Evolutionary conservation across 2,888 invertebrate species (phyloP), one percentile per base, ranked within the genome.

Genomic region (Esperia sulphurella): DNA sequence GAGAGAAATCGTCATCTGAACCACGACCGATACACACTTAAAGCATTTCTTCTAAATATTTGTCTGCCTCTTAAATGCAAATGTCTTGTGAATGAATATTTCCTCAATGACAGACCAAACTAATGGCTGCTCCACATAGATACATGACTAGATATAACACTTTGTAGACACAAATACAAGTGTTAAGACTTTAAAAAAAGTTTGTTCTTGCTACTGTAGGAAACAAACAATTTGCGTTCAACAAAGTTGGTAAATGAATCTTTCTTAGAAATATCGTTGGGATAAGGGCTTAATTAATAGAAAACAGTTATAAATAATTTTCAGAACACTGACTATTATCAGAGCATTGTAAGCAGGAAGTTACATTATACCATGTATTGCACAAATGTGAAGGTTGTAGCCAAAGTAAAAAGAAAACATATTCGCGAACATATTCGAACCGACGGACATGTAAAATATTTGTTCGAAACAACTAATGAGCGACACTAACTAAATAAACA

Each of bases 1-100:
- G 64, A 73, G 83, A 82, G 87, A 87, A 87, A 88, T 83, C 83
- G 77, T 76, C 74, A 79, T 74, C 70, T 63, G 68, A 78, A 72
- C 74, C 71, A 75, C 70, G 56, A 57, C 48, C 70, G 56, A 57
- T 48, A 45, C 14, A 21, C 39, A 46, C 59, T 58, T 50, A 35
- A 35, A 65, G 60, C 54, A 60, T 57, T 59, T 65, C 61, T 53
- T 61, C 57, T 55, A 58, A 63, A 67, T 59, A 63, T 61, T 61
- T 59, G 57, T 54, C 58, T 47, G 51, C 55, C 47, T 39, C 51
- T 51, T 49, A 37, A 43, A 50, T 47, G 47, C 50, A 43, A 47
- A 47, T 41, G 41, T 37, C 13, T 42, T 12, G 28, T 28, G 46
- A 53, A 57, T 55, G 51, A 54, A 57, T 54, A 50, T 38, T 38